These are phyloP conservation scores for Bubalus kerabau DNA, from an alignment of 2,113 vertebrate species.

Conservation along the genomic window DNA sequence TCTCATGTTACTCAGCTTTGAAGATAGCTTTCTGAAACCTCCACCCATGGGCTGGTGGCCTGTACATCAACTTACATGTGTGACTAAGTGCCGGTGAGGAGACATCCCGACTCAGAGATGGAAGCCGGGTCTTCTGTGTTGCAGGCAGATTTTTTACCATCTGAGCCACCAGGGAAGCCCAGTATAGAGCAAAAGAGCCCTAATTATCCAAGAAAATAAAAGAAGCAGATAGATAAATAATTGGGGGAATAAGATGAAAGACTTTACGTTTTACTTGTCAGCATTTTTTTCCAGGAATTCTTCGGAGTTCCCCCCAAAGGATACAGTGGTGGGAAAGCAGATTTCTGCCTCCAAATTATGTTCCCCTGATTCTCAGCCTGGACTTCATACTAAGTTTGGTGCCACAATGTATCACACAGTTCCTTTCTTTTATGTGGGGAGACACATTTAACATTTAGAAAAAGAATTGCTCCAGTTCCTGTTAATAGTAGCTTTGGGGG, in stretches of 20 bases:
- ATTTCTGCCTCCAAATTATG: not conserved
- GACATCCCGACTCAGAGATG: not conserved
- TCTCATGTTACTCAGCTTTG: not conserved
- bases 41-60: not conserved
- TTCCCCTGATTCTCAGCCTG: not conserved
- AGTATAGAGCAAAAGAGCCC: not conserved
- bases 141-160: not conserved
- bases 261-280: not conserved
- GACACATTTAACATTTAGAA: not conserved
- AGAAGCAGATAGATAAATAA: not conserved
- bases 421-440: not conserved
- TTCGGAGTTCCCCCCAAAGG: not conserved
- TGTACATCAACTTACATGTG: not conserved
- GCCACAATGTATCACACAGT: not conserved
- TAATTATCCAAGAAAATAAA: not conserved
- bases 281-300: not conserved
- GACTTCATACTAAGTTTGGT: not conserved
- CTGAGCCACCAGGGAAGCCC: not conserved
- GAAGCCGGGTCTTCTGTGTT: not conserved
- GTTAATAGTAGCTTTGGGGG: not conserved
- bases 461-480: not conserved
- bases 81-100: not conserved
- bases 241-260: not conserved
- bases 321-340: not conserved
- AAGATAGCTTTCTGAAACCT: not conserved